Percentiles rank a stretch among this genome's conserved stretches.
phyloP scores from a whole-genome alignment of 1,140 invertebrate species.

The Drosophila santomea region DNA sequence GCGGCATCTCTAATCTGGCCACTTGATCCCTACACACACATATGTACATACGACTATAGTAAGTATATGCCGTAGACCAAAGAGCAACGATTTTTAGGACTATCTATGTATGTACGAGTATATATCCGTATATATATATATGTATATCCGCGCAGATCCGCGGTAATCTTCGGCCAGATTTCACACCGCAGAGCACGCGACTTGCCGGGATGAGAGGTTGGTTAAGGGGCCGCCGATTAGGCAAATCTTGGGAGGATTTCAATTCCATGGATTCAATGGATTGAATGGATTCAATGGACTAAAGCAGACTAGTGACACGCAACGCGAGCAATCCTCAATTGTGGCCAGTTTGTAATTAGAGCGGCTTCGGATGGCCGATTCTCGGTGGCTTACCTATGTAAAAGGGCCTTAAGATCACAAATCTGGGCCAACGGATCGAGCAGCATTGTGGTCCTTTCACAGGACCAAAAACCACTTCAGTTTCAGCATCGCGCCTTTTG shows the following conservation, averaged over 20 bases:
- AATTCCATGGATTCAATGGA: constrained; percentile 27
- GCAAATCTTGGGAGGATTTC: constrained; percentile 38
- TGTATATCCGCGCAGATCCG: constrained; percentile 35
- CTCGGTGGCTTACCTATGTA: constrained; percentile 5
- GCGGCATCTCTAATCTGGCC: constrained; percentile 30
- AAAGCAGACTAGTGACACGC: constrained; percentile 19
- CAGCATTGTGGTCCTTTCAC: not conserved
- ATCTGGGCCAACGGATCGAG: constrained; percentile 26
- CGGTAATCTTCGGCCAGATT: constrained; percentile 66
- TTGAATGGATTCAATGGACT: constrained; percentile 10
- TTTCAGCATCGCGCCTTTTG: constrained; percentile 38
- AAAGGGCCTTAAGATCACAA: constrained; percentile 2
- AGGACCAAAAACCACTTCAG: constrained; percentile 19
- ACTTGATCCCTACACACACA: constrained; percentile 18
- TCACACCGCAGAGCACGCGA: constrained; percentile 53
- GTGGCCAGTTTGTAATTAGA: constrained; percentile 78
- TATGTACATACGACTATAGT: not conserved
- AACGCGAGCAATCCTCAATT: constrained; percentile 57
- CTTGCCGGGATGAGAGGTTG: constrained; percentile 1
- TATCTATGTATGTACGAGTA: not conserved
- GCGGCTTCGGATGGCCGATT: constrained; percentile 42
- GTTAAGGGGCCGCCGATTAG: constrained; percentile 32
- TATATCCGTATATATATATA: too few relatives aligned
- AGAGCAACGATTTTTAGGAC: not conserved
- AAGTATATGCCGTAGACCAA: not conserved